phyloP scores from a whole-genome alignment of 2,113 vertebrate species.

The Chunga burmeisteri region DNA sequence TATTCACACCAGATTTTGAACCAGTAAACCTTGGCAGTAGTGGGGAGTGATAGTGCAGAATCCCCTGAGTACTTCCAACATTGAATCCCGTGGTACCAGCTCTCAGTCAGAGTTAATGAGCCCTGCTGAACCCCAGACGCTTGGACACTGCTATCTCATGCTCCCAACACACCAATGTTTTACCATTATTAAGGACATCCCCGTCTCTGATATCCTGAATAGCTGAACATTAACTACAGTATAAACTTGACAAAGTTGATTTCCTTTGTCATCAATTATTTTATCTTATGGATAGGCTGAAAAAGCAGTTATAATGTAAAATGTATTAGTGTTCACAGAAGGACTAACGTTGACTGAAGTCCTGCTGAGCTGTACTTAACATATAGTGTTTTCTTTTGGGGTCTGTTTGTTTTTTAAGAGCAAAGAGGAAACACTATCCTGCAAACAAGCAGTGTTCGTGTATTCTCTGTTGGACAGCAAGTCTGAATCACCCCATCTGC shows the following conservation, averaged over 20 bases:
- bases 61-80: background rate
- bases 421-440: background rate
- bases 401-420: slow-evolving; percentile 18
- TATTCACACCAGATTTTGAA: background rate
- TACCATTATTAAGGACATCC: background rate
- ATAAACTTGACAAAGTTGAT: background rate
- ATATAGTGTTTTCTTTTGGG: background rate
- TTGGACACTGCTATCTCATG: background rate
- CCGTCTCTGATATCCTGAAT: background rate
- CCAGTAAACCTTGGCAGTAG: background rate
- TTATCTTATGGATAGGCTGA: background rate
- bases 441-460: slow-evolving; percentile 31
- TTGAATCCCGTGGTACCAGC: background rate
- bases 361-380: background rate
- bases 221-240: background rate
- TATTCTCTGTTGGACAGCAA: slow-evolving; percentile 34
- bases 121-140: background rate
- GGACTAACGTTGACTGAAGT: background rate
- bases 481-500: background rate
- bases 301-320: background rate
- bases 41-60: background rate
- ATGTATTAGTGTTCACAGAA: background rate
- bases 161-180: background rate
- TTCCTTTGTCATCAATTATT: background rate
- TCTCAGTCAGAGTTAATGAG: background rate